phyloP scores from a whole-genome alignment of 1,140 invertebrate genomes.

The Bombus confusus region DNA sequence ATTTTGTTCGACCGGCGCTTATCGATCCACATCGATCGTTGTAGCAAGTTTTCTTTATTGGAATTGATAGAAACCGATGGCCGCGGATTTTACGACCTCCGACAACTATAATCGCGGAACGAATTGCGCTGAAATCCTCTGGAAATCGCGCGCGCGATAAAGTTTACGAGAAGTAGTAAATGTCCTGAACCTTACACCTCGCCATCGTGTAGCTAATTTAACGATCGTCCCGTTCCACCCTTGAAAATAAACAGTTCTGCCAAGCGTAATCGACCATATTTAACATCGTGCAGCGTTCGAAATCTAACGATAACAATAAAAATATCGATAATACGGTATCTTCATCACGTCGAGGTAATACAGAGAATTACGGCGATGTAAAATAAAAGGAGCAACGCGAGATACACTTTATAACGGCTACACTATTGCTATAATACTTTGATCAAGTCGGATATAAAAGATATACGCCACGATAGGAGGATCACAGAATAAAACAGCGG shows the following conservation, averaged over 20 bases:
- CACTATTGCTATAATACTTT: neutral
- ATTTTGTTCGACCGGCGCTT: too few relatives aligned
- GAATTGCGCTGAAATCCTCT: too few relatives aligned
- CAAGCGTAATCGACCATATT: neutral
- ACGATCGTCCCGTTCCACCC: neutral
- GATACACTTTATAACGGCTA: neutral
- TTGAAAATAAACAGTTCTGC: neutral
- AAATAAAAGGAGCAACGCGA: neutral
- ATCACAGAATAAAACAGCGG: neutral
- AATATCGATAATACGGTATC: too few relatives aligned
- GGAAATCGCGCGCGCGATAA: neutral
- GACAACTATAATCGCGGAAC: neutral
- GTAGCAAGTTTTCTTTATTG: neutral
- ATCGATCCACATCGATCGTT: neutral
- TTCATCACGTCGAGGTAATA: neutral
- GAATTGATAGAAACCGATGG: neutral
- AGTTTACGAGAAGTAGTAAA: neutral
- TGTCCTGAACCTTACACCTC: neutral
- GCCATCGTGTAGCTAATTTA: neutral
- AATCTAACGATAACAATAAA: neutral
- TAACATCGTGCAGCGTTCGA: neutral
- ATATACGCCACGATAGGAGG: neutral
- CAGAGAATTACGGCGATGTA: neutral
- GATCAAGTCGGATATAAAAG: too few relatives aligned
- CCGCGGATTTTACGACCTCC: neutral